Percentiles rank a stretch among this genome's conserved stretches.
Conservation (phyloP, 1,140 invertebrate species). For the Manduca sexta region DNA sequence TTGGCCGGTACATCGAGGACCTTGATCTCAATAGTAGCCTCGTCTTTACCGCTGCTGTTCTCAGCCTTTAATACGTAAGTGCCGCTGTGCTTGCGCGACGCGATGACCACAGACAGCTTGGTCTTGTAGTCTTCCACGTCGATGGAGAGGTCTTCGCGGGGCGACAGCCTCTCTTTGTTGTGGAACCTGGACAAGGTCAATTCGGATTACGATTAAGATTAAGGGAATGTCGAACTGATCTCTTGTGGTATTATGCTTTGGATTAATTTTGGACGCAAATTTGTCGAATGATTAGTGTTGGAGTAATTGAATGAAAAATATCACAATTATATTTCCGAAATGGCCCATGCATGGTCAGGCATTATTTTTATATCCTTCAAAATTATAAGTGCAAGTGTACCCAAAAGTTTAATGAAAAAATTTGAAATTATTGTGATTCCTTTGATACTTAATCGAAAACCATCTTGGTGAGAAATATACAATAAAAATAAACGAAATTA, state of each 20-base stretch:
- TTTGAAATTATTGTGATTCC: too few species aligned
- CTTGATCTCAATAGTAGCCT: slow-evolving; percentile 90
- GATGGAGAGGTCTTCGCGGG: slow-evolving; percentile 81
- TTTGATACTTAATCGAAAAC: too few species aligned
- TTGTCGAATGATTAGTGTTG: too few species aligned
- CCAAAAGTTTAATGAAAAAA: too few species aligned
- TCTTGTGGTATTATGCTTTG: neutral
- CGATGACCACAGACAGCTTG: slow-evolving; percentile 84
- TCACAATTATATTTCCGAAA: too few species aligned
- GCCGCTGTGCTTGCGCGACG: slow-evolving; percentile 88
- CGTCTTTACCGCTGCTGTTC: slow-evolving; percentile 93
- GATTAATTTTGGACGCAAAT: too few species aligned
- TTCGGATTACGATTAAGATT: too few species aligned
- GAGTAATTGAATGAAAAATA: too few species aligned
- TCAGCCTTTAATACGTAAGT: slow-evolving; percentile 91
- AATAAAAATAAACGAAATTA: neutral
- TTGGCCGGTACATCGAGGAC: slow-evolving; percentile 91
- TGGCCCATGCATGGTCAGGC: too few species aligned
- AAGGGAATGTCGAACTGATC: neutral
- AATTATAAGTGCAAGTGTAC: too few species aligned
- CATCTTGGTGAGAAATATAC: too few species aligned
- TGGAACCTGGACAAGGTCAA: slow-evolving; percentile 73
- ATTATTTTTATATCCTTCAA: too few species aligned
- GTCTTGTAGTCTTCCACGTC: slow-evolving; percentile 91
- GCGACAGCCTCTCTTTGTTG: slow-evolving; percentile 83